Conservation (phyloP, 37 sponge, comb jelly and placozoan genomes). For the Cladorhizidae sp. region DNA sequence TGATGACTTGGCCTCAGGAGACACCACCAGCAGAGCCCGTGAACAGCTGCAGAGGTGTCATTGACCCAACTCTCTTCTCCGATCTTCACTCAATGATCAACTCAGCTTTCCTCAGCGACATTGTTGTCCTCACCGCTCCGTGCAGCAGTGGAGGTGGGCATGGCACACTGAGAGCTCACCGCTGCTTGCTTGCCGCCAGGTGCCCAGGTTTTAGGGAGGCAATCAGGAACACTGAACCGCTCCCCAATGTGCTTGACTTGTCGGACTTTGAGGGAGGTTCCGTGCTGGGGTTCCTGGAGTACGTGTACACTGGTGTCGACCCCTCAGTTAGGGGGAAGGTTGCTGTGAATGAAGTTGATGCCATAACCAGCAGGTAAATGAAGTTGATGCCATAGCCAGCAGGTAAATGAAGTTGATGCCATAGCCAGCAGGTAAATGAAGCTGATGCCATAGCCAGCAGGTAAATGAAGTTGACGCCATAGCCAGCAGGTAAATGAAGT, state of each 20-base stretch:
- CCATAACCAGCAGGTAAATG: no score
- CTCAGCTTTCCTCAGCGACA: slow-evolving; percentile 51
- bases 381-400: no score
- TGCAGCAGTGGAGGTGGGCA: slow-evolving; percentile 7
- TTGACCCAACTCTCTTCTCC: not conserved
- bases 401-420: no score
- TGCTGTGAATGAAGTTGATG: not conserved
- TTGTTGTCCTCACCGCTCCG: slow-evolving; percentile 6
- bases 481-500: no score
- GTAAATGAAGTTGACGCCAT: no score
- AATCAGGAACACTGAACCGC: not conserved
- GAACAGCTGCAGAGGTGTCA: no score
- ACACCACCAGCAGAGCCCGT: no score
- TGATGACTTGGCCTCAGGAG: no score
- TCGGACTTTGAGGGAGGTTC: slow-evolving; percentile 6
- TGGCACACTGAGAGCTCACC: slow-evolving; percentile 42
- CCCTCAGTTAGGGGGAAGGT: not conserved
- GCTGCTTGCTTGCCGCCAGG: slow-evolving; percentile 44
- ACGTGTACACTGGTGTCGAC: slow-evolving; percentile 52
- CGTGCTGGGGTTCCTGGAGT: slow-evolving; percentile 39
- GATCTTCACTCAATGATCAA: slow-evolving; percentile 37
- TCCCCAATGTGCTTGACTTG: slow-evolving; percentile 10
- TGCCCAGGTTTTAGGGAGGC: slow-evolving; percentile 57
- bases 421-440: no score
- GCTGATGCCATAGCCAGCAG: no score